phyloP scores from a whole-genome alignment of 2,797 vertebrate genomes.

The Lates japonicus region DNA sequence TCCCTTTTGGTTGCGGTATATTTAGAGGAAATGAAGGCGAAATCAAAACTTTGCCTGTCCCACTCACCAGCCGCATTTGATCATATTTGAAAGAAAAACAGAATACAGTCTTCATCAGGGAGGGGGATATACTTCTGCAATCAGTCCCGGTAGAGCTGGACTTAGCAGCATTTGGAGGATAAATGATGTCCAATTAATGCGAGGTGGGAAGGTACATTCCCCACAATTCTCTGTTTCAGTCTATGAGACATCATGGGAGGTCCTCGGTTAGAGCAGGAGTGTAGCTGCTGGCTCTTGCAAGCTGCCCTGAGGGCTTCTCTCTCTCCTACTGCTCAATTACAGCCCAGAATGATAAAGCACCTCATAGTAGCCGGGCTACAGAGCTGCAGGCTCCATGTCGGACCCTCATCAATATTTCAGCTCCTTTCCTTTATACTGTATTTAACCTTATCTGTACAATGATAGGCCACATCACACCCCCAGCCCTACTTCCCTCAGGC shows the following conservation, averaged over 20 bases:
- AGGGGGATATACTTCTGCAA: conserved; percentile 25
- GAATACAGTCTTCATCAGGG: conserved; percentile 9
- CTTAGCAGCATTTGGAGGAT: conserved; percentile 58
- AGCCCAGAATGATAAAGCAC: conserved; percentile 70
- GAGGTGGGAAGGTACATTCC: conserved; percentile 49
- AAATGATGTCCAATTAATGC: conserved; percentile 71
- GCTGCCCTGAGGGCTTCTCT: conserved; percentile 67
- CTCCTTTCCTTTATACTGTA: conserved; percentile 65
- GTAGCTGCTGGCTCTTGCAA: conserved; percentile 60
- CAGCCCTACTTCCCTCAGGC: conserved; percentile 51
- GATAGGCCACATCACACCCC: conserved; percentile 53
- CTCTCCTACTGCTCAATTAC: conserved; percentile 71
- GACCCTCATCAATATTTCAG: conserved; percentile 81
- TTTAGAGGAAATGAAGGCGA: conserved; percentile 41
- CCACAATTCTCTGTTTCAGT: conserved; percentile 49
- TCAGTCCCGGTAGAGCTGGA: conserved; percentile 49
- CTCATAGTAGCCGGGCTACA: conserved; percentile 44
- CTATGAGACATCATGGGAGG: conserved; percentile 70
- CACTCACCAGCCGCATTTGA: conserved; percentile 34
- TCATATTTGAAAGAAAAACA: conserved; percentile 20
- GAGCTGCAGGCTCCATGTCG: conserved; percentile 61
- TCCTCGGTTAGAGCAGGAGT: conserved; percentile 46
- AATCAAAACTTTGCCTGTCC: conserved; percentile 34
- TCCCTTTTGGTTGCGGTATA: conserved; percentile 22
- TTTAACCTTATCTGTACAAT: conserved; percentile 68